Evolutionary conservation across 1,140 invertebrate species (phyloP).

Genomic region (Melanaphis sacchari): DNA sequence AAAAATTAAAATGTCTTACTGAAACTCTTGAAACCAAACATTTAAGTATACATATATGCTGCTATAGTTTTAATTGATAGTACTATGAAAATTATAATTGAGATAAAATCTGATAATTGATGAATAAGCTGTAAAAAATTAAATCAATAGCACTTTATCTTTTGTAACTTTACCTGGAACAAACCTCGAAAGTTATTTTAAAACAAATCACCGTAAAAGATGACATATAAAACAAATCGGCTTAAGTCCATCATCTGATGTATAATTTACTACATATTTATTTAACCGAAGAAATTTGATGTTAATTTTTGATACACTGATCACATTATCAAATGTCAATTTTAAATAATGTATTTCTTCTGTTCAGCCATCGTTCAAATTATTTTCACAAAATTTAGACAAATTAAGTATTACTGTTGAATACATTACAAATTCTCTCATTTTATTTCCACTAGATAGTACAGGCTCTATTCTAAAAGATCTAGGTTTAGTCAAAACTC

Average conservation of each 20-base stretch:
- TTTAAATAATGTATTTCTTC: background rate
- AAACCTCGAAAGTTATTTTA: background rate
- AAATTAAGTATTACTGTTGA: background rate
- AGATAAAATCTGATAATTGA: background rate
- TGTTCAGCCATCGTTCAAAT: slow-evolving; percentile 5
- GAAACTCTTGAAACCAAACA: slow-evolving; percentile 31
- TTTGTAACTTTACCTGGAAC: slow-evolving; percentile 19
- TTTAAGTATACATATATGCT: slow-evolving; percentile 41
- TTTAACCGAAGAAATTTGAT: slow-evolving; percentile 22
- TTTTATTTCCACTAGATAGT: background rate
- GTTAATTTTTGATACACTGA: background rate
- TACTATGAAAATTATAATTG: background rate
- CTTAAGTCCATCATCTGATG: background rate
- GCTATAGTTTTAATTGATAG: background rate
- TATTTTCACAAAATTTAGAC: background rate
- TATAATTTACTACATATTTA: background rate
- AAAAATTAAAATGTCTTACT: slow-evolving; percentile 23
- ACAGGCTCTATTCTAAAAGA: background rate
- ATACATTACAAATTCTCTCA: background rate
- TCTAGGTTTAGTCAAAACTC: background rate
- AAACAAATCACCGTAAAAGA: background rate
- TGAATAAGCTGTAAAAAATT: background rate
- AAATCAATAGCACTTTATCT: slow-evolving; percentile 15
- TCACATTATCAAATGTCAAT: background rate
- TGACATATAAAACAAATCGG: background rate